These are phyloP conservation scores for Menura novaehollandiae DNA, from an alignment of 2,113 vertebrate genomes.

Conservation along the genomic window DNA sequence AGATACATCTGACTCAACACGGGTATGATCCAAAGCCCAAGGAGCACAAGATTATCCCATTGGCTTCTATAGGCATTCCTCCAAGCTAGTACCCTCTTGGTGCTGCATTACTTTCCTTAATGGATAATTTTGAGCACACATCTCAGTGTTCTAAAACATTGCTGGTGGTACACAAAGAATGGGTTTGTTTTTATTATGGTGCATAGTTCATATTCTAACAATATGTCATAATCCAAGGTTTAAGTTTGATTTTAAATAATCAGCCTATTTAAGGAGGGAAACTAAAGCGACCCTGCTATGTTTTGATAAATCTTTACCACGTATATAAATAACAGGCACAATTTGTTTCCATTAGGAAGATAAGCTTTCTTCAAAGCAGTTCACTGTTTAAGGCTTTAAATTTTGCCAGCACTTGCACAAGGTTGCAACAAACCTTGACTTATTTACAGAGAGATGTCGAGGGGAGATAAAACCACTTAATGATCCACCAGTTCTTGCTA, in stretches of 20 bases:
- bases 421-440: conserved; percentile 81
- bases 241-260: not conserved
- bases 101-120: not conserved
- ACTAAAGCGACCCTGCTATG: not conserved
- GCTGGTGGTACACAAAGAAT: not conserved
- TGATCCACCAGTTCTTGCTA: conserved; percentile 68
- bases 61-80: not conserved
- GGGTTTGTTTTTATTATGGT: not conserved
- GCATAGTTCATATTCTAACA: not conserved
- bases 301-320: not conserved
- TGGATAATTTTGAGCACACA: not conserved
- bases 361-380: conserved; percentile 68
- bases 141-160: not conserved
- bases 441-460: conserved; percentile 77
- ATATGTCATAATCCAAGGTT: not conserved
- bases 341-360: conserved; percentile 59
- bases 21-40: not conserved
- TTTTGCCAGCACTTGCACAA: conserved; percentile 72
- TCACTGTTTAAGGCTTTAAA: conserved; percentile 76
- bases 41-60: not conserved
- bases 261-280: not conserved
- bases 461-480: conserved; percentile 72
- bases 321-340: conserved; percentile 11
- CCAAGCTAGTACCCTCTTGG: not conserved
- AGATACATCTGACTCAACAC: not conserved